Percentiles rank a stretch among this genome's conserved stretches.
These are phyloP conservation scores for Mesorhabditis sp. DNA, from an alignment of 2,888 invertebrate species.

Conservation along the genomic window DNA sequence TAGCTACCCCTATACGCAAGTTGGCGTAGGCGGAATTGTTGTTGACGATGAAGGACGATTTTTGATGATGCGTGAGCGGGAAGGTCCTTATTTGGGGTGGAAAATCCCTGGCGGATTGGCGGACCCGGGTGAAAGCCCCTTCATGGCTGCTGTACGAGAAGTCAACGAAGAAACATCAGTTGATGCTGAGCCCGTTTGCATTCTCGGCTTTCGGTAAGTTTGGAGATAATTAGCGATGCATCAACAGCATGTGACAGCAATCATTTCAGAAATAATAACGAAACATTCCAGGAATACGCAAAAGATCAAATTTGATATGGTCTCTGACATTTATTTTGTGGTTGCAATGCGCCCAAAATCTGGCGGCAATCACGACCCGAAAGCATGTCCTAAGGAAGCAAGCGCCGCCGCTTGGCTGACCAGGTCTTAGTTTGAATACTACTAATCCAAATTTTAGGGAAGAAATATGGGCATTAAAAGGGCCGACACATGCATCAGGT, in stretches of 20 bases:
- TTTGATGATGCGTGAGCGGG: neutral
- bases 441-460: too few species aligned
- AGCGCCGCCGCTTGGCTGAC: constrained; percentile 3
- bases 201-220: neutral
- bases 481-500: too few species aligned
- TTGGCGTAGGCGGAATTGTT: constrained; percentile 1
- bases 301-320: neutral
- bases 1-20: neutral
- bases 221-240: too few species aligned
- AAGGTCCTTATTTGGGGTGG: neutral
- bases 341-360: constrained; percentile 1
- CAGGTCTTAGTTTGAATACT: neutral
- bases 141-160: neutral
- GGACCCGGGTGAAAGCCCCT: neutral
- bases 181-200: neutral
- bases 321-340: neutral
- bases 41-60: neutral
- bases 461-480: too few species aligned
- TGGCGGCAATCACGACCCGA: neutral
- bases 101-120: neutral
- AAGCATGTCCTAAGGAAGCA: neutral
- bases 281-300: neutral
- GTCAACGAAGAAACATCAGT: neutral
- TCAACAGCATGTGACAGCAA: too few species aligned
- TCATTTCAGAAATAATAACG: too few species aligned